Conservation (phyloP, 1,140 invertebrate species). For the Cryptotermes secundus region DNA sequence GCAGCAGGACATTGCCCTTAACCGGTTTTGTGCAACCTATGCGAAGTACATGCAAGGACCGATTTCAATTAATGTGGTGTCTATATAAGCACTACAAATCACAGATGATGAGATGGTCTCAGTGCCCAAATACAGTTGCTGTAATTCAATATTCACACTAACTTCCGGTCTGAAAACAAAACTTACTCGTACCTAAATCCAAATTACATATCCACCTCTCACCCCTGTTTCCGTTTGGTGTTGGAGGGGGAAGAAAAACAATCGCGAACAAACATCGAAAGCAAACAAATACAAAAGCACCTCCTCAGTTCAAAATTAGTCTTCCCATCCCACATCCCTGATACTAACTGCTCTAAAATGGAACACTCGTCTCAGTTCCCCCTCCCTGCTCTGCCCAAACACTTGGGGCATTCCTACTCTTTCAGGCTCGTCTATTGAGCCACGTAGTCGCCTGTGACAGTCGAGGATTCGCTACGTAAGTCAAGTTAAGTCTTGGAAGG, state of each 20-base stretch:
- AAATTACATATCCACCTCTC: not conserved
- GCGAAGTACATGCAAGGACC: too few relatives aligned
- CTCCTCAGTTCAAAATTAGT: constrained; percentile 12
- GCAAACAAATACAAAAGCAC: constrained; percentile 16
- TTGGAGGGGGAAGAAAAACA: not conserved
- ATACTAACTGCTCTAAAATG: constrained; percentile 2
- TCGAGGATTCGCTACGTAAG: constrained; percentile 34
- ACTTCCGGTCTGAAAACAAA: too few relatives aligned
- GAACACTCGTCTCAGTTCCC: not conserved
- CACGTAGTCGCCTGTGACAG: constrained; percentile 31
- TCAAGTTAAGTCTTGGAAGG: constrained; percentile 37
- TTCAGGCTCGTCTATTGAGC: constrained; percentile 25
- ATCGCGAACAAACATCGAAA: not conserved
- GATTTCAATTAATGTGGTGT: too few relatives aligned
- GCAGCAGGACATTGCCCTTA: too few relatives aligned
- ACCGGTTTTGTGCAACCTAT: too few relatives aligned
- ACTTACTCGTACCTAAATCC: too few relatives aligned
- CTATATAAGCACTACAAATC: too few relatives aligned
- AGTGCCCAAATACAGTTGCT: too few relatives aligned
- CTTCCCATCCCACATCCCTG: not conserved
- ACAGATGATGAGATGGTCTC: too few relatives aligned
- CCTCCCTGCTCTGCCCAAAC: not conserved
- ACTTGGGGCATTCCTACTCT: not conserved
- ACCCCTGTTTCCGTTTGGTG: not conserved
- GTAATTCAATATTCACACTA: too few relatives aligned